These are phyloP conservation scores for Tamias sibiricus DNA, from an alignment of 2,113 vertebrate species.

Conservation along the genomic window DNA sequence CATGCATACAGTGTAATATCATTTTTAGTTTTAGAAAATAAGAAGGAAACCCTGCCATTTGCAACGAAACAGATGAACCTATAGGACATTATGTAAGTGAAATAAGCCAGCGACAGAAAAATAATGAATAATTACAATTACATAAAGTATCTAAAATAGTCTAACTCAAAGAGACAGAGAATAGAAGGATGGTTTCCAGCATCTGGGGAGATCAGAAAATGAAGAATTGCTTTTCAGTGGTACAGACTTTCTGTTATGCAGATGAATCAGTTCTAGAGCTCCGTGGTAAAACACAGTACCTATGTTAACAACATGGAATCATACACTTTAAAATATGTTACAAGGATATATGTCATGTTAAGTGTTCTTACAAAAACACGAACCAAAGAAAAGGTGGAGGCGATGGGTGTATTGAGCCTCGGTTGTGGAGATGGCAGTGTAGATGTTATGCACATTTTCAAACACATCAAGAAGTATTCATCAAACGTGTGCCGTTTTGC, in stretches of 20 bases:
- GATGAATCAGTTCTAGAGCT: background rate
- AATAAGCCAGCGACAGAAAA: background rate
- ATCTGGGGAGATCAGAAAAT: background rate
- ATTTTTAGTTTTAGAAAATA: background rate
- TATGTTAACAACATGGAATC: background rate
- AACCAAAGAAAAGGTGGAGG: background rate
- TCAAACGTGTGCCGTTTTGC: background rate
- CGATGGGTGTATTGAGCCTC: background rate
- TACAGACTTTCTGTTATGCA: background rate
- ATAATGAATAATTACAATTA: background rate
- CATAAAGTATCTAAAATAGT: constrained; percentile 5
- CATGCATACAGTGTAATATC: too few relatives aligned
- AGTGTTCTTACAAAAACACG: background rate
- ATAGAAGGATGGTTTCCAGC: background rate
- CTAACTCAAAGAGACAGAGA: background rate
- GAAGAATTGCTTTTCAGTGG: background rate
- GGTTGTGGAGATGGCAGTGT: background rate
- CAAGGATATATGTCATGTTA: background rate
- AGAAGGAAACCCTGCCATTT: background rate
- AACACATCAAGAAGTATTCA: background rate
- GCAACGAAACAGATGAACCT: background rate
- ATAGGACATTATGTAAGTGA: background rate
- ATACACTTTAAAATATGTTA: background rate
- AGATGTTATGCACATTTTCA: background rate
- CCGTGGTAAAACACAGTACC: background rate